A percentile compares a stretch with the other conserved stretches of the same genome.
Conservation (phyloP, 2,113 vertebrate genomes). For the Thamnaconus septentrionalis region DNA sequence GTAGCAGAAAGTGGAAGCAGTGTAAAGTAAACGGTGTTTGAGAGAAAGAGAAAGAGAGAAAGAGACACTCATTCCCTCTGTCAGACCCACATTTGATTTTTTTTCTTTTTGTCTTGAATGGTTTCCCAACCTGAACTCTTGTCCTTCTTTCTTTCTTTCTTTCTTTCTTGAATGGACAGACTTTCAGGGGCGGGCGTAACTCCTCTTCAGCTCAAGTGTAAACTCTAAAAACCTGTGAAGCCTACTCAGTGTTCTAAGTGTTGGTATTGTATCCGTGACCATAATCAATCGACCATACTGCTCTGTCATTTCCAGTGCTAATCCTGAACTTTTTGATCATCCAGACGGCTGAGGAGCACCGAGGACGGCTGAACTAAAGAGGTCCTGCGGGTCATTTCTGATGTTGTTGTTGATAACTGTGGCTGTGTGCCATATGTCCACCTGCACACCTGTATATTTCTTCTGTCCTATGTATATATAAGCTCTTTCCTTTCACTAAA, state of each 20-base stretch:
- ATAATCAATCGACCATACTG: conserved; percentile 61
- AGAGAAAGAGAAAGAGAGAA: conserved; percentile 9
- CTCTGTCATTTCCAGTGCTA: conserved; percentile 60
- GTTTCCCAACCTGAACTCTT: conserved; percentile 53
- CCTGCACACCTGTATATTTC: conserved; percentile 66
- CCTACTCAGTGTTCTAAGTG: conserved; percentile 72
- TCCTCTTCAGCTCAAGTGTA: conserved; percentile 68
- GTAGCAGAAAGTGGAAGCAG: conserved; percentile 33
- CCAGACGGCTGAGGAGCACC: conserved; percentile 8
- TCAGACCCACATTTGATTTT: conserved; percentile 33
- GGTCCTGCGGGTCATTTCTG: conserved; percentile 33
- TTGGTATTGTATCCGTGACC: conserved; percentile 75
- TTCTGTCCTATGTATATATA: conserved; percentile 67
- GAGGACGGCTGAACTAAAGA: conserved; percentile 25
- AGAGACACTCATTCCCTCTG: conserved; percentile 41
- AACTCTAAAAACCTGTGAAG: conserved; percentile 68
- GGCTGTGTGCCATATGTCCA: conserved; percentile 52
- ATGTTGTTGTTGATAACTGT: conserved; percentile 62
- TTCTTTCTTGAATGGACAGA: conserved; percentile 38
- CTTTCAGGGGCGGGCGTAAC: conserved; percentile 48
- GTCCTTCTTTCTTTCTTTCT: neutral
- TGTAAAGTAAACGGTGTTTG: conserved; percentile 29
- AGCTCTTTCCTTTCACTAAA: conserved; percentile 56
- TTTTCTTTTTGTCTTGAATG: conserved; percentile 52
- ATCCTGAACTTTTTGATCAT: conserved; percentile 30